Evolutionary conservation across 2,888 invertebrate species (phyloP), one percentile per base, ranked within the genome.

Genomic region (Onthophagus sagittarius): DNA sequence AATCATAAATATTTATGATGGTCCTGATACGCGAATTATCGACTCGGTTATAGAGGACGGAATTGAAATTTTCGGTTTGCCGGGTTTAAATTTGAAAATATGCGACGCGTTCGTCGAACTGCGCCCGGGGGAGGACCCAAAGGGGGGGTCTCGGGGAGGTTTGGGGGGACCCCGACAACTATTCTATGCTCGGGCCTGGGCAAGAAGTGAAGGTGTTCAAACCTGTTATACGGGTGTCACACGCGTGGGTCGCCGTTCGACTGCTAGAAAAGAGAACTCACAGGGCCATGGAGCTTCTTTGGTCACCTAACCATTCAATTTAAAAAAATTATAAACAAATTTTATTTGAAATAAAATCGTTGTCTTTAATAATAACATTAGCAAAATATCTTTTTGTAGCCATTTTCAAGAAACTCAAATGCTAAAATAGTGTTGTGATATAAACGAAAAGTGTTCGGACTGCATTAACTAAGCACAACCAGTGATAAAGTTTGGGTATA

Each of bases 131-230:
- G 39, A 53, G 39, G 39, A 53, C 67, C 15, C 23, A 23, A 23
- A 23, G 23, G 64, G 9, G 31, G n/a, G 67, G 15, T 32, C 32
- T n/a, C 67, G 67, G n/a, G 31, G 23, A 64, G 67, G 67, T 23
- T 23, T 23, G 32, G 15, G 15, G 63, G 7, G 15, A 13, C 31
- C 15, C 23, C 67, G 67, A 32, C 31, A 32, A 53, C 39, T 23
- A 32, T 6, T 67, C 67, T 67, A n/a, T 23, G 31, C 23, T 7
- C 64, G 64, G 64, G 64, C 72, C 64, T 33, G 39, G 80, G 82
- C 84, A 85, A 85, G 85, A 85, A 84, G 84, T 84, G 85, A 85
- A 85, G 85, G 85, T 85, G 85, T 85, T 83, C 81, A 85, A 85
- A 85, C 85, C 85, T 85, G 85, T 85, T 84, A 84, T 83, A 85